Percentiles rank a stretch among this genome's conserved stretches.
phyloP scores from a whole-genome alignment of 2,888 invertebrate species.

The Meiosimyza decipiens region DNA sequence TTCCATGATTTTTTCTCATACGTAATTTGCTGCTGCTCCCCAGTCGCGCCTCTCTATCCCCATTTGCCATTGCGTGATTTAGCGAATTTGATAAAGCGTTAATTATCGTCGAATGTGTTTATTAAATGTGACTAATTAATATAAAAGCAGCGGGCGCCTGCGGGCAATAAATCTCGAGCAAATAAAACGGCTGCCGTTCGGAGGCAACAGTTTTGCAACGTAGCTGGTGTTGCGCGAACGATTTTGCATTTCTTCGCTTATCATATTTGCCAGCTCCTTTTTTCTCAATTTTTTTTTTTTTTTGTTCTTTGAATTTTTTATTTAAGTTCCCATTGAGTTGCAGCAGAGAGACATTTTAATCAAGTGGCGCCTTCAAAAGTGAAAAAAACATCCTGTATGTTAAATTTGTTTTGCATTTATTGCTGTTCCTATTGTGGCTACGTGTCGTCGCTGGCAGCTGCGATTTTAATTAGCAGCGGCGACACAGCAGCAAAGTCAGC shows the following conservation, averaged over 20 bases:
- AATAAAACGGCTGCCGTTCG: conserved; percentile 32
- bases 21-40: conserved; percentile 6
- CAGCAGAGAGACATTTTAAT: conserved; percentile 26
- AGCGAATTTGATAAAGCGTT: conserved; percentile 32
- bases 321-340: not conserved
- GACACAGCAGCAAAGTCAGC: not conserved
- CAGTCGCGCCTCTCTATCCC: not conserved
- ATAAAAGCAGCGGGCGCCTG: conserved; percentile 33
- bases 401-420: not conserved
- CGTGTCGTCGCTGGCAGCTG: conserved; percentile 18
- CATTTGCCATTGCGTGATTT: conserved; percentile 29
- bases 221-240: not conserved
- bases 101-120: conserved; percentile 36
- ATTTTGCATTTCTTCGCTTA: conserved; percentile 23
- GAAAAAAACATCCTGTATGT: not conserved
- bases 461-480: conserved; percentile 23
- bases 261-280: not conserved
- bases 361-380: conserved; percentile 30
- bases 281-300: not conserved
- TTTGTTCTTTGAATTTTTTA: not conserved
- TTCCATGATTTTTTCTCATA: conserved; percentile 1
- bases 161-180: conserved; percentile 31
- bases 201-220: not conserved
- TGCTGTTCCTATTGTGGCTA: conserved; percentile 6
- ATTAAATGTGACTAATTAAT: conserved; percentile 37